A percentile compares a stretch with the other conserved stretches of the same genome.
These are phyloP conservation scores for Diglossa brunneiventris DNA, from an alignment of 2,113 vertebrate genomes.

Conservation along the genomic window DNA sequence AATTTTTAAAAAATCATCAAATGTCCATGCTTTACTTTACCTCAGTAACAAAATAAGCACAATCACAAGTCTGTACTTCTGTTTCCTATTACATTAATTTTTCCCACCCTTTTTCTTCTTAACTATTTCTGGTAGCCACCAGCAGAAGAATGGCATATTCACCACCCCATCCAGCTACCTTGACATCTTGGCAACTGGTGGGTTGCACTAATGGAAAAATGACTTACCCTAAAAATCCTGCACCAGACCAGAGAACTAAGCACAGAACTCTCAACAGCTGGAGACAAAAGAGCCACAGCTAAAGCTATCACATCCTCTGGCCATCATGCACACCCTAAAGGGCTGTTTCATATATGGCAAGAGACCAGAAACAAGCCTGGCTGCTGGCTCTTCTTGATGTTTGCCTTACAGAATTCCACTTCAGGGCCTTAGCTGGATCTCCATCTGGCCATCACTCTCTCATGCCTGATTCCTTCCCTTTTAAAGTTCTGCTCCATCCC, in stretches of 20 bases:
- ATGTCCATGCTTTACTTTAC: neutral
- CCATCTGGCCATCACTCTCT: neutral
- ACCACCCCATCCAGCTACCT: neutral
- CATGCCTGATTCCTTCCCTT: neutral
- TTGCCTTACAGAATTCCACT: neutral
- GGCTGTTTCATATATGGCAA: neutral
- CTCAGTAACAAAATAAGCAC: neutral
- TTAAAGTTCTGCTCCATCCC: neutral
- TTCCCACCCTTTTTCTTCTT: neutral
- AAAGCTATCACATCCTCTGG: neutral
- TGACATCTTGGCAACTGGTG: neutral
- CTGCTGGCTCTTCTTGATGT: neutral
- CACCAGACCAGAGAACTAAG: neutral
- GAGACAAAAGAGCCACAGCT: neutral
- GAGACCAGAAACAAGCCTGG: neutral
- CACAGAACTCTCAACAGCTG: neutral
- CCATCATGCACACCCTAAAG: neutral
- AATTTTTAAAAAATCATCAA: neutral
- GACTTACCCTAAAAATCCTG: neutral
- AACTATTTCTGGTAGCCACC: neutral
- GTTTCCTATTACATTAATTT: neutral
- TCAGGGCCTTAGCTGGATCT: neutral
- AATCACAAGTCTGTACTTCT: neutral
- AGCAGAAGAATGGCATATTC: neutral
- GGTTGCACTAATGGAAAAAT: neutral